These are phyloP conservation scores for Ctenopoma kingsleyae DNA, from an alignment of 2,797 vertebrate genomes.

Conservation along the genomic window DNA sequence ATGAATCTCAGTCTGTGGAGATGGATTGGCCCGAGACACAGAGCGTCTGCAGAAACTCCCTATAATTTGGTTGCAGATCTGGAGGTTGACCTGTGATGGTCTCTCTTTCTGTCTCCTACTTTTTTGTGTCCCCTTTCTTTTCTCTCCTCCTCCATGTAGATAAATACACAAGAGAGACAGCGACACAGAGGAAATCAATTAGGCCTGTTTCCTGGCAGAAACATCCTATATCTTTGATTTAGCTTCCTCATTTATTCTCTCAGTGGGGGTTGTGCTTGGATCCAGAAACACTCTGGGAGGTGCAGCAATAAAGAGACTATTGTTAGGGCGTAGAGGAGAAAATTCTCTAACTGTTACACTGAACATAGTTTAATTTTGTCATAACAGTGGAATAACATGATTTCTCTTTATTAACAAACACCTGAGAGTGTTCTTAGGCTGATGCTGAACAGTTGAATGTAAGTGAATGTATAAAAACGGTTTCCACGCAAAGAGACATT, in stretches of 20 bases:
- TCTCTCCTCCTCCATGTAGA: slow-evolving; percentile 32
- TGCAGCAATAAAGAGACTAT: slow-evolving; percentile 52
- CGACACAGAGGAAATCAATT: slow-evolving; percentile 79
- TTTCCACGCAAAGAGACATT: not conserved
- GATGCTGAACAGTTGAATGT: not conserved
- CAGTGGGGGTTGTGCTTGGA: slow-evolving; percentile 54
- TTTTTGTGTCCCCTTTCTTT: slow-evolving; percentile 17
- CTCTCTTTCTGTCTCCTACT: slow-evolving; percentile 31
- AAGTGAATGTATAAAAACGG: not conserved
- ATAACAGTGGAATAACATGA: slow-evolving; percentile 10
- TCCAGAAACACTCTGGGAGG: slow-evolving; percentile 51
- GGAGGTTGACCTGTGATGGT: slow-evolving; percentile 56
- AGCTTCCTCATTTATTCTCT: slow-evolving; percentile 60
- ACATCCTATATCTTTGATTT: slow-evolving; percentile 62
- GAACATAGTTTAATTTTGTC: slow-evolving; percentile 25
- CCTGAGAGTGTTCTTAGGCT: slow-evolving; percentile 6
- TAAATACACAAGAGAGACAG: slow-evolving; percentile 47
- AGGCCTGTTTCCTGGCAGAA: slow-evolving; percentile 59
- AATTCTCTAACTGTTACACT: slow-evolving; percentile 19
- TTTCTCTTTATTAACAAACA: slow-evolving; percentile 10
- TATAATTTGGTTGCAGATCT: slow-evolving; percentile 31
- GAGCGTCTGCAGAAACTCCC: slow-evolving; percentile 54
- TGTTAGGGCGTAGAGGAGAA: slow-evolving; percentile 26
- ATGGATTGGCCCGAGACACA: slow-evolving; percentile 48
- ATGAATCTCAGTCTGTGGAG: slow-evolving; percentile 50